phyloP scores from a whole-genome alignment of 37 sponge, comb jelly and placozoan species.

The Chondrosia reniformis region DNA sequence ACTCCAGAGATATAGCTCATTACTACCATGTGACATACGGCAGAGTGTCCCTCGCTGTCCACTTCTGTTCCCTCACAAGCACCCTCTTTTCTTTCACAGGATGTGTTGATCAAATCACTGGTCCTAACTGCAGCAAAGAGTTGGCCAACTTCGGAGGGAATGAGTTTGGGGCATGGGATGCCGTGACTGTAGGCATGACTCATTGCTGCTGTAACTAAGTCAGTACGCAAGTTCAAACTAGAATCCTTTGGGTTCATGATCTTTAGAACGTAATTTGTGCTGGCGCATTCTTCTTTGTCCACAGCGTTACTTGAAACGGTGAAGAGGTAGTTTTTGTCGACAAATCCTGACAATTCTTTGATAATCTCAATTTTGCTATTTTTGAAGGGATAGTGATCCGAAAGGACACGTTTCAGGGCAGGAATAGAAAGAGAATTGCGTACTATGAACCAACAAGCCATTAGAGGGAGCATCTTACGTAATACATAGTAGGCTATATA shows the following conservation, averaged over 20 bases:
- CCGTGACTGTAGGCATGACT: neutral
- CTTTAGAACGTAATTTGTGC: conserved; percentile 5
- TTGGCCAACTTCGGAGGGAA: neutral
- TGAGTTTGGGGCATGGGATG: neutral
- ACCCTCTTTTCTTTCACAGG: neutral
- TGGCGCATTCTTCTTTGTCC: neutral
- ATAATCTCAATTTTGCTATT: neutral
- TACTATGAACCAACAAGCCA: no score
- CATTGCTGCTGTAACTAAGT: neutral
- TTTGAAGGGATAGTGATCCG: neutral
- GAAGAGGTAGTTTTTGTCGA: conserved; percentile 15
- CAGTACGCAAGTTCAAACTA: neutral
- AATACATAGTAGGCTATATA: no score
- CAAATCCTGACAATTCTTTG: neutral
- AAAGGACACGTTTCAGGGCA: neutral
- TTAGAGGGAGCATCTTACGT: no score
- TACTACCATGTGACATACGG: no score
- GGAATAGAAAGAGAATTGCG: no score
- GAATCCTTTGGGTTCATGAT: neutral
- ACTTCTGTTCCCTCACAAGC: neutral
- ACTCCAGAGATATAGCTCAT: neutral
- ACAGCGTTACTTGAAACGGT: neutral
- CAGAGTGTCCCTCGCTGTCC: no score
- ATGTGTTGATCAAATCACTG: neutral
- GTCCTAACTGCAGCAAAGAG: neutral